Base-by-base conservation (phyloP, 2,888 invertebrate species). In the Oscheius sp. region DNA sequence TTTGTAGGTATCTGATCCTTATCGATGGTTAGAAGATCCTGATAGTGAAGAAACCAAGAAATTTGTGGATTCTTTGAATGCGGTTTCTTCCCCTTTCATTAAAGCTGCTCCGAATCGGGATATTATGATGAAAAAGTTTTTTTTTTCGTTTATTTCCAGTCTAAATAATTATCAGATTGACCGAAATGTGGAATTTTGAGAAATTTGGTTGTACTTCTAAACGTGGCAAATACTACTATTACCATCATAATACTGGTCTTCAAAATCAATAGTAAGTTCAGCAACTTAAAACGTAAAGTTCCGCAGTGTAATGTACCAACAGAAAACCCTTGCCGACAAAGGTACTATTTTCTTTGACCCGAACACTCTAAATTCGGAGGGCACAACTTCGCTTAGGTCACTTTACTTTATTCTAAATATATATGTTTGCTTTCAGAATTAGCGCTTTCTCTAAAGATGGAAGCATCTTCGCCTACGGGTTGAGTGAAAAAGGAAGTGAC, bases 181-280 rank as follows among this genome's bases (percentile, higher is more conserved):
- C 94, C 0, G 93, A 94, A 84, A 91, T 96, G 35, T 96, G 96
- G 96, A 94, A 99, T 89, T 97, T 94, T 90, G 94, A 95, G n/a
- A 96, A 96, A 90, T 95, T 93, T 90, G 93, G 94, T 1, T 93
- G 94, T 83, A 96, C 96, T 0, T 92, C 92, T 86, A 92, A 92
- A 84, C 92, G 93, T 85, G 97, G 96, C 2, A 91, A 92, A 79
- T 92, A 92, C 88, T 99, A 96, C 89, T 98, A 94, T 90, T 96
- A 94, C 90, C 94, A 92, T 86, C 93, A 93, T 91, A 99, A 99
- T 89, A 93, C 94, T 45, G 98, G 98, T 0, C 91, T 99, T 72
- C 98, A 99, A 90, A 97, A 99, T 90, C 98, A 99, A 89, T 94
- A 93, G 94, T 94, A 86, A 41, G 27, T 55, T 23, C 5, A 23